These are phyloP conservation scores for Sylvia atricapilla DNA, from an alignment of 2,113 vertebrate species.

Conservation along the genomic window DNA sequence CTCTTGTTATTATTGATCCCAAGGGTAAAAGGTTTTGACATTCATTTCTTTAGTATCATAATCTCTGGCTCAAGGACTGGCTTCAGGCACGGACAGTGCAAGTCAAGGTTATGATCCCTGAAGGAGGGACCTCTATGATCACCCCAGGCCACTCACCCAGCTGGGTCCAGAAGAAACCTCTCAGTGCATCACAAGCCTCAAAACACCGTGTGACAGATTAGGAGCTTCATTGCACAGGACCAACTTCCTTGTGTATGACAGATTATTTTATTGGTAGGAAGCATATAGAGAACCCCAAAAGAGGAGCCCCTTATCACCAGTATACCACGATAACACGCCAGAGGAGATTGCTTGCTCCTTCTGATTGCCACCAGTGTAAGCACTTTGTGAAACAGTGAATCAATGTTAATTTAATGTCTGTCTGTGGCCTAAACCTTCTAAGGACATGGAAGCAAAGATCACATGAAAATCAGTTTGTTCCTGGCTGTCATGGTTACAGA, in stretches of 20 bases:
- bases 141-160: neutral
- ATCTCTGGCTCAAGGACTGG: neutral
- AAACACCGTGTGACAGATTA: neutral
- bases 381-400: neutral
- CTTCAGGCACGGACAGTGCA: neutral
- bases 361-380: neutral
- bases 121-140: neutral
- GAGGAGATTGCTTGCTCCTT: neutral
- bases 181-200: neutral
- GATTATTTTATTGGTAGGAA: neutral
- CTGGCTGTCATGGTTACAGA: neutral
- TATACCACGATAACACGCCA: neutral
- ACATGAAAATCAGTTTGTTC: neutral
- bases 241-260: neutral
- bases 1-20: neutral
- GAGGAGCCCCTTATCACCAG: neutral
- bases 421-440: neutral
- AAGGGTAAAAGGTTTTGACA: neutral
- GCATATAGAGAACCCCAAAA: neutral
- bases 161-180: neutral
- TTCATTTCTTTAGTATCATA: neutral
- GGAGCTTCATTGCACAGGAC: neutral
- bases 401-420: neutral
- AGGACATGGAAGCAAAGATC: neutral
- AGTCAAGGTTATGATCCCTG: neutral